Evolutionary conservation across 2,888 invertebrate species (phyloP).

Genomic region (Bembecia ichneumoniformis): DNA sequence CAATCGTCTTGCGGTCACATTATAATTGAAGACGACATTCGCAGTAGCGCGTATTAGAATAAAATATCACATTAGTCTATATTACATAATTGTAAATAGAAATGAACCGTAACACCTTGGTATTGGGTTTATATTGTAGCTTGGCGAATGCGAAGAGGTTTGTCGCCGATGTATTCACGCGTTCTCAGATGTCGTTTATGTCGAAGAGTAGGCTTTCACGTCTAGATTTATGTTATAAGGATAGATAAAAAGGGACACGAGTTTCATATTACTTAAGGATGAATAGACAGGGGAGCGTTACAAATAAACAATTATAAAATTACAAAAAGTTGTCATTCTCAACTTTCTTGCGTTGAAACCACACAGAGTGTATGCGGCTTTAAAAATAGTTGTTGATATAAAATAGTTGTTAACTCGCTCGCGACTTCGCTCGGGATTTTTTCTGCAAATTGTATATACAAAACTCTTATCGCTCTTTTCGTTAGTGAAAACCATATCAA

Average conservation of each 20-base stretch:
- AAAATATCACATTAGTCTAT: neutral
- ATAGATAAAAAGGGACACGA: neutral
- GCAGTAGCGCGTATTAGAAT: slow-evolving; percentile 9
- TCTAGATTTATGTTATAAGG: slow-evolving; percentile 6
- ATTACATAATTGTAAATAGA: slow-evolving; percentile 2
- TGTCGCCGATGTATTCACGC: slow-evolving; percentile 11
- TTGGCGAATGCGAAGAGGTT: slow-evolving; percentile 2
- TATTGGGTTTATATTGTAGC: slow-evolving; percentile 8
- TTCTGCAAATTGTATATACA: too few relatives aligned
- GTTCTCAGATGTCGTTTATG: slow-evolving; percentile 16
- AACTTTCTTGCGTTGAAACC: too few relatives aligned
- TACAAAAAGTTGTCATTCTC: neutral
- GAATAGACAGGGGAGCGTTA: neutral
- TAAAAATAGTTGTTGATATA: too few relatives aligned
- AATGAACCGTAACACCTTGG: slow-evolving; percentile 8
- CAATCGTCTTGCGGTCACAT: slow-evolving; percentile 7
- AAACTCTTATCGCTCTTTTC: too few relatives aligned
- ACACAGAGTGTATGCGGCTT: too few relatives aligned
- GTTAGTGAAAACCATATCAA: too few relatives aligned
- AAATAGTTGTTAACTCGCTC: too few relatives aligned
- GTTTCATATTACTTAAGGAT: neutral
- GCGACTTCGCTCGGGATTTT: too few relatives aligned
- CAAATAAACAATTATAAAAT: neutral
- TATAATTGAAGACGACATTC: slow-evolving; percentile 15
- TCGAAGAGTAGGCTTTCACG: slow-evolving; percentile 14